A percentile compares a stretch with the other conserved stretches of the same genome.
Conservation (phyloP, 2,113 vertebrate species). For the Ammodytes dubius region DNA sequence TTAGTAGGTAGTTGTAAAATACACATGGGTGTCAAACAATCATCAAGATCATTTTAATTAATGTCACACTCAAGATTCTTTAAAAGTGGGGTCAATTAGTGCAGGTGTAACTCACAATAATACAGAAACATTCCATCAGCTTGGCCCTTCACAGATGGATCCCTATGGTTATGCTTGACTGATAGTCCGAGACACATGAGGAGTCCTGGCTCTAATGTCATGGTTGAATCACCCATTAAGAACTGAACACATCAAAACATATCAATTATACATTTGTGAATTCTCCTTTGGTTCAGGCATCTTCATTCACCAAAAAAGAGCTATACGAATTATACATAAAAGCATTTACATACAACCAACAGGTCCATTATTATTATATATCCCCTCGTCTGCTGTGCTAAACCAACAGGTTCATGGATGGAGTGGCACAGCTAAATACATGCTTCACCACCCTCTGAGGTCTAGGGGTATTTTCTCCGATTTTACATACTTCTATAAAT, state of each 20-base stretch:
- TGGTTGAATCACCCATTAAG: not conserved
- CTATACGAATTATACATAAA: too few relatives aligned
- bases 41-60: not conserved
- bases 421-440: constrained; percentile 7
- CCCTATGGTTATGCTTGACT: not conserved
- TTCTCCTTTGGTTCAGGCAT: not conserved
- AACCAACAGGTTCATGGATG: constrained; percentile 6
- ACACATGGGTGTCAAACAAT: not conserved
- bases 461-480: too few relatives aligned
- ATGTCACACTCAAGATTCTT: not conserved
- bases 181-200: not conserved
- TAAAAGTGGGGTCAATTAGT: not conserved
- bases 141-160: constrained; percentile 2
- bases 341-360: too few relatives aligned
- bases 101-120: not conserved
- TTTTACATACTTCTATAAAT: too few relatives aligned
- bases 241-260: not conserved
- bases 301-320: too few relatives aligned
- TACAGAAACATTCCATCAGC: not conserved
- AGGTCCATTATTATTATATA: not conserved
- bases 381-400: not conserved
- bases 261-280: not conserved
- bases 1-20: not conserved
- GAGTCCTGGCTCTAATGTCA: not conserved
- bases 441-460: not conserved